Conservation (phyloP, 1,140 invertebrate genomes). For the Triops longicaudatus region DNA sequence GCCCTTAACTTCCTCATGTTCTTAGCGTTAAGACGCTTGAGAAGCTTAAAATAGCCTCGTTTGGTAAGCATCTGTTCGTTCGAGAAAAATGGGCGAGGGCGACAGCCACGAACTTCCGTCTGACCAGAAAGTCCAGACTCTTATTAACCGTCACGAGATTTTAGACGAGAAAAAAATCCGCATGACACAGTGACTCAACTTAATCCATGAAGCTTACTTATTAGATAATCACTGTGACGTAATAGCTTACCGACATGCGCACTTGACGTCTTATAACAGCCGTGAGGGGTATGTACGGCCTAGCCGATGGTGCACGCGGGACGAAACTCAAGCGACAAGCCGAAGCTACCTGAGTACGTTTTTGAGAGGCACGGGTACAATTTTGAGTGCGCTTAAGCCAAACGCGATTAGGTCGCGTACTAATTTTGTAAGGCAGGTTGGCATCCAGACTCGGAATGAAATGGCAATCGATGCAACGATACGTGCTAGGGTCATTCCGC, state of each 20-base stretch:
- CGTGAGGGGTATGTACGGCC: neutral
- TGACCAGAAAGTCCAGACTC: neutral
- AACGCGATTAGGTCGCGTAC: neutral
- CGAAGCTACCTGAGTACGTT: neutral
- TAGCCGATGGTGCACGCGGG: neutral
- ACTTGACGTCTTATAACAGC: conserved; percentile 1
- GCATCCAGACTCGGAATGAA: neutral
- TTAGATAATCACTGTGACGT: neutral
- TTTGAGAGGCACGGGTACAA: neutral
- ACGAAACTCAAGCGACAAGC: neutral
- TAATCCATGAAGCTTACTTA: neutral
- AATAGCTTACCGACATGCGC: neutral
- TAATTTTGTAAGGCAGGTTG: neutral
- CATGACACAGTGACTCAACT: neutral
- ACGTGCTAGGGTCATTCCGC: neutral
- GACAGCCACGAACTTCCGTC: conserved; percentile 1
- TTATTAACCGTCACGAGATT: neutral
- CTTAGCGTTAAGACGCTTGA: conserved; percentile 3
- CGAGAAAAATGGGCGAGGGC: neutral
- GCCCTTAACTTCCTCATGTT: neutral
- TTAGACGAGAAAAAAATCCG: neutral
- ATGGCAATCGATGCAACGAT: neutral
- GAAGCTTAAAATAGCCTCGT: neutral
- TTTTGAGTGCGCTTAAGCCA: neutral
- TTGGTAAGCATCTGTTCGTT: conserved; percentile 8